Base-by-base conservation (phyloP, 2,797 vertebrate species). In the Clamator glandarius region DNA sequence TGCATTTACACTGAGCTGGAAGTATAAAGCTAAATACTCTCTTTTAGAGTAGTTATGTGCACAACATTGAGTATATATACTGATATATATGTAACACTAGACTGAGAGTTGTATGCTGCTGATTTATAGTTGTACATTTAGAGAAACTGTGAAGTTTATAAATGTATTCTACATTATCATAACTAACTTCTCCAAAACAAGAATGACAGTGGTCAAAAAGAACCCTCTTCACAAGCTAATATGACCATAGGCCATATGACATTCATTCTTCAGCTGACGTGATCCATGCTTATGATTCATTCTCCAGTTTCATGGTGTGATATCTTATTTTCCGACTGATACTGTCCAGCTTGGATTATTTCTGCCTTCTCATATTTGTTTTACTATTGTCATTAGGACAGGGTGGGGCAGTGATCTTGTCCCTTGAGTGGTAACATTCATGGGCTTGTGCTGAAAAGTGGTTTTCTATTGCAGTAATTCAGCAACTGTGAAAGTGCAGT, bases 311-410 rank as follows among this genome's bases (percentile, higher is more conserved):
- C 70, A 46, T 83, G 58, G 17, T 57, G 57, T 83, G 35, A 41
- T 64, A 74, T 25, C 50, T 35, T 57, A 31, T 64, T 90, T 96
- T 84, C 57, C 68, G 7, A 28, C 57, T 90, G 48, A 59, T 82
- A 17, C 33, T 68, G 29, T 52, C 74, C 61, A 93, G 35, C 62
- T 72, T 61, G 75, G 58, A 59, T 77, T 77, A 67, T 91, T 94
- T 92, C 68, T 92, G 41, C 46, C 46, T 74, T 44, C 48, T 33
- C 55, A 16, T 93, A 57, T 91, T 81, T 84, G 73, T 93, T 92
- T 92, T 64, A 39, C 68, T 54, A 24, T 85, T 66, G 58, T 93
- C 84, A 66, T 48, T 66, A 92, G 84, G 73, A 92, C 66, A 39
- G 79, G 70, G 24, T 90, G 58, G 70, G 48, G 35, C 81, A 79